Conservation (phyloP, 1,140 invertebrate species). For the Heliconius hermathena region DNA sequence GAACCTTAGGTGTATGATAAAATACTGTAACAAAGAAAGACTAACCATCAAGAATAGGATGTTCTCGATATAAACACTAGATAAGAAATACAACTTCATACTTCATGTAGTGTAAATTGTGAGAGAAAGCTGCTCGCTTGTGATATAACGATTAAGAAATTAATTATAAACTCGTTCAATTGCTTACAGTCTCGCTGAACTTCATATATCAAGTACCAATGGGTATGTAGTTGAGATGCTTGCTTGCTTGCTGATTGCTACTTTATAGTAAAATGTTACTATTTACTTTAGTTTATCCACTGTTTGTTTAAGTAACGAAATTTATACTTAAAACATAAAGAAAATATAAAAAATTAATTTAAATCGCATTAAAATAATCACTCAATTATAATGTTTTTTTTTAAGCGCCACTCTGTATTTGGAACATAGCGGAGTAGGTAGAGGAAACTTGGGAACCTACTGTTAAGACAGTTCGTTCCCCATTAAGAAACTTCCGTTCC, state of each 20-base stretch:
- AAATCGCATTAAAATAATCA: too few relatives aligned
- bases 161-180: slow-evolving; percentile 17
- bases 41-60: neutral
- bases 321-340: too few relatives aligned
- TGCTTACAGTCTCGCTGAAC: neutral
- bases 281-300: too few relatives aligned
- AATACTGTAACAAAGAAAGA: neutral
- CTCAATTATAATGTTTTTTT: too few relatives aligned
- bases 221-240: neutral
- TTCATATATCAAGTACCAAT: neutral
- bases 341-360: too few relatives aligned
- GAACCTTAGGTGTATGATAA: neutral
- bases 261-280: neutral
- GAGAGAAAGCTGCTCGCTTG: neutral
- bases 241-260: too few relatives aligned
- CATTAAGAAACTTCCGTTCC: too few relatives aligned
- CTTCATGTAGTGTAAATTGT: neutral
- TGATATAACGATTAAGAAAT: slow-evolving; percentile 18
- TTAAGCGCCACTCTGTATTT: too few relatives aligned
- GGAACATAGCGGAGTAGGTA: too few relatives aligned
- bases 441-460: too few relatives aligned
- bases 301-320: too few relatives aligned
- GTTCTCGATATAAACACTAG: neutral
- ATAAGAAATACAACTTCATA: neutral
- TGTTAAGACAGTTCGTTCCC: too few relatives aligned